Conservation (phyloP, 2,113 vertebrate genomes). For the Percopsis transmontana region DNA sequence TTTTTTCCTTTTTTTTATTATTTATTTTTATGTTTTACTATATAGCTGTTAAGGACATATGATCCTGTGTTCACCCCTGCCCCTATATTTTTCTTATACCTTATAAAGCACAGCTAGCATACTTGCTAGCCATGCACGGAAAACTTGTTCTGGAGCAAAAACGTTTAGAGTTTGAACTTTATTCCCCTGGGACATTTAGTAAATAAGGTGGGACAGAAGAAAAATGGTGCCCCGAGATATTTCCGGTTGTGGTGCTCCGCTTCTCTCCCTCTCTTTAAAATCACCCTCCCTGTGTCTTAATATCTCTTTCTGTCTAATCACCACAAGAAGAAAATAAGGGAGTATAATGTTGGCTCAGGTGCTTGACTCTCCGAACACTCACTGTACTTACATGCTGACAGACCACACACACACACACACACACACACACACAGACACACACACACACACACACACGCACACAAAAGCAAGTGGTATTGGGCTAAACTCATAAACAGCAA, state of each 20-base stretch:
- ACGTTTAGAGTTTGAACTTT: not conserved
- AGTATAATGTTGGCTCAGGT: constrained; percentile 72
- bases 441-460: constrained; percentile 32
- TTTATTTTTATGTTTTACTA: not conserved
- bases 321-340: constrained; percentile 39
- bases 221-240: not conserved
- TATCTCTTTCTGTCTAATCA: constrained; percentile 35
- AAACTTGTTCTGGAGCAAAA: not conserved
- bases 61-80: not conserved
- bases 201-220: not conserved
- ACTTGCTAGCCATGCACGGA: too few relatives aligned
- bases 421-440: constrained; percentile 26
- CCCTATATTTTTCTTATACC: too few relatives aligned
- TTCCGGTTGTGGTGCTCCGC: not conserved
- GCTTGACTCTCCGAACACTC: constrained; percentile 64
- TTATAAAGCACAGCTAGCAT: too few relatives aligned
- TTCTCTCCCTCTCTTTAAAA: not conserved
- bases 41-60: not conserved
- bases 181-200: not conserved
- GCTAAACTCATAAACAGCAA: constrained; percentile 37
- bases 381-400: constrained; percentile 57
- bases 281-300: constrained; percentile 2
- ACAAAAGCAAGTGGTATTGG: constrained; percentile 34
- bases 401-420: not conserved
- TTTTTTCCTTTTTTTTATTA: constrained; percentile 1